Evolutionary conservation across 2,888 invertebrate species (phyloP).

Genomic region (Nomada fabriciana): DNA sequence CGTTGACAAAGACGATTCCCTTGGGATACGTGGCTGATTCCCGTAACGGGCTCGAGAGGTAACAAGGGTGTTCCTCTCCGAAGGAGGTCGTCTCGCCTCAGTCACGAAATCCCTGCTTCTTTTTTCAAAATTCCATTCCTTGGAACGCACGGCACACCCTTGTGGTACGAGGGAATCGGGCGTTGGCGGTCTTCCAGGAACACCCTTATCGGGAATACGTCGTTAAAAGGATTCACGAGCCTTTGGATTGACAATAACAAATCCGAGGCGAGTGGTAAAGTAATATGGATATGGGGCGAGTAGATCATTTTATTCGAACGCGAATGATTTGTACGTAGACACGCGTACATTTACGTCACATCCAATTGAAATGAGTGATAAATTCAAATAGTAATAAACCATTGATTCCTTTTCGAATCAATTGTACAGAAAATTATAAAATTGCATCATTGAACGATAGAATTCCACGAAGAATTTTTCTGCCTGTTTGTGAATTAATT

Average conservation of each 20-base stretch:
- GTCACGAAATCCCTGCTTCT: neutral
- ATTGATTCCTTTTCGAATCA: too few species aligned
- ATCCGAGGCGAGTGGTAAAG: slow-evolving; percentile 19
- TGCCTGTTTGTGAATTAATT: too few species aligned
- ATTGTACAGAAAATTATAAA: too few species aligned
- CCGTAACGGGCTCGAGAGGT: slow-evolving; percentile 16
- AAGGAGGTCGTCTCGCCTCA: neutral
- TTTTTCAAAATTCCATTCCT: neutral
- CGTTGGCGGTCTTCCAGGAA: slow-evolving; percentile 66
- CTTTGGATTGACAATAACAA: slow-evolving; percentile 63
- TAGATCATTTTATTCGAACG: neutral
- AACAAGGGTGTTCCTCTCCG: slow-evolving; percentile 19
- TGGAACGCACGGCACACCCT: neutral
- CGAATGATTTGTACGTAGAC: too few species aligned
- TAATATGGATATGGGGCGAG: slow-evolving; percentile 6
- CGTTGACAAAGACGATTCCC: slow-evolving; percentile 47
- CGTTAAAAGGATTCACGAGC: slow-evolving; percentile 69
- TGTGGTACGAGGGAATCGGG: slow-evolving; percentile 55
- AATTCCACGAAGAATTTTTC: too few species aligned
- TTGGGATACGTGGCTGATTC: slow-evolving; percentile 23
- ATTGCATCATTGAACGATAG: too few species aligned
- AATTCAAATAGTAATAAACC: too few species aligned
- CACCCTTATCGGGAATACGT: slow-evolving; percentile 57
- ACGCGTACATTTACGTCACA: too few species aligned
- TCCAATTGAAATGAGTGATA: too few species aligned